These are phyloP conservation scores for Sclerodermus sp. DNA, from an alignment of 2,888 invertebrate species.

Conservation along the genomic window DNA sequence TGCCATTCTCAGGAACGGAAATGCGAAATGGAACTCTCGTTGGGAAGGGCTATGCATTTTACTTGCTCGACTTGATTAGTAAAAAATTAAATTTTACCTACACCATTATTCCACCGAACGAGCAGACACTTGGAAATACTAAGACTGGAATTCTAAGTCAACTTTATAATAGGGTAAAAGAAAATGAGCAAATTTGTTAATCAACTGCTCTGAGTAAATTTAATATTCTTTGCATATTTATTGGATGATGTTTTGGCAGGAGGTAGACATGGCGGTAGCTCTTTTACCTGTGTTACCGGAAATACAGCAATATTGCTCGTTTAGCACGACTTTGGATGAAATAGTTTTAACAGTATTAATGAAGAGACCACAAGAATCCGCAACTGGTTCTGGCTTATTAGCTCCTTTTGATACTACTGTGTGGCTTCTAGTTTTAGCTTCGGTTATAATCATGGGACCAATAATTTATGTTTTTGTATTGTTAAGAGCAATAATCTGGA, in stretches of 20 bases:
- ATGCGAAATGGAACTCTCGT: constrained; percentile 61
- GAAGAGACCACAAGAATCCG: constrained; percentile 78
- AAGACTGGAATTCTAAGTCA: constrained; percentile 67
- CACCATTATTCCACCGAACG: constrained; percentile 66
- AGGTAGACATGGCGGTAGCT: constrained; percentile 77
- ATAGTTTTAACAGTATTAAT: constrained; percentile 80
- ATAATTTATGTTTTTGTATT: constrained; percentile 73
- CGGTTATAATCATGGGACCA: constrained; percentile 76
- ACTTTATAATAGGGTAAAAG: constrained; percentile 63
- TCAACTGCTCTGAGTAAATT: constrained; percentile 1
- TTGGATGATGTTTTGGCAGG: constrained; percentile 56
- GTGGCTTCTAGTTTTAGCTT: constrained; percentile 75
- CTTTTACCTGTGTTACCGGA: constrained; percentile 72
- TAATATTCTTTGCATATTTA: constrained; percentile 4
- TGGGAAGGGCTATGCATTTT: constrained; percentile 75
- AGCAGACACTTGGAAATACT: constrained; percentile 64
- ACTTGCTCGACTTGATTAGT: constrained; percentile 69
- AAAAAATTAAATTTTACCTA: constrained; percentile 75
- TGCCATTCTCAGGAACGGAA: constrained; percentile 49
- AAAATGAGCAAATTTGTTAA: not conserved
- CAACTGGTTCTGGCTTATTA: constrained; percentile 78
- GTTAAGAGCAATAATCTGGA: constrained; percentile 58
- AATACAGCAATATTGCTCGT: constrained; percentile 59
- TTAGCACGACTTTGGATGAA: constrained; percentile 70
- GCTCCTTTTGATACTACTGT: constrained; percentile 77